A percentile compares a stretch with the other conserved stretches of the same genome.
Evolutionary conservation across 2,797 vertebrate species (phyloP).

Genomic region (Platyrinchus mystaceus): DNA sequence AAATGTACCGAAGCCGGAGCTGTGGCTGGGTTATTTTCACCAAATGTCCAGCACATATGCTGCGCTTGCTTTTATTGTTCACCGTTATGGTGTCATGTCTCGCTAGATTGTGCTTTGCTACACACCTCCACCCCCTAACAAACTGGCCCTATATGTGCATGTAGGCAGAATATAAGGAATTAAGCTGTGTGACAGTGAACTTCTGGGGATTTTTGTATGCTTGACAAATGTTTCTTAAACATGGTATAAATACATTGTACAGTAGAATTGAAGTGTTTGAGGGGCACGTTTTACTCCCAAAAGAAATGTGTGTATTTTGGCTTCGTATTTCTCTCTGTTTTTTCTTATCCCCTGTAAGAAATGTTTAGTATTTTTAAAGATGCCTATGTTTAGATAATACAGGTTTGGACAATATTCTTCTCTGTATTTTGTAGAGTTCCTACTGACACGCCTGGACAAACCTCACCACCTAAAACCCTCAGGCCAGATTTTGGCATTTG

Average conservation of each 20-base stretch:
- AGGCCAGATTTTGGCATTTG: not conserved
- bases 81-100: slow-evolving; percentile 66
- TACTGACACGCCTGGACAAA: slow-evolving; percentile 26
- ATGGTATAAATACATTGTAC: slow-evolving; percentile 24
- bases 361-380: not conserved
- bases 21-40: slow-evolving; percentile 59
- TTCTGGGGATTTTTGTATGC: slow-evolving; percentile 35
- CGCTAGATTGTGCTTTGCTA: slow-evolving; percentile 69
- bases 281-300: slow-evolving; percentile 25
- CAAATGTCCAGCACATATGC: slow-evolving; percentile 65
- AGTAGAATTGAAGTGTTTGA: not conserved
- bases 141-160: slow-evolving; percentile 55
- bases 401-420: slow-evolving; percentile 43
- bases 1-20: not conserved
- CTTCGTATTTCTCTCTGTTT: not conserved
- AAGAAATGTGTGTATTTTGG: slow-evolving; percentile 25
- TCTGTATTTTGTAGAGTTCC: slow-evolving; percentile 7
- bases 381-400: slow-evolving; percentile 33
- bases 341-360: not conserved
- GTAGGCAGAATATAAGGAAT: slow-evolving; percentile 56
- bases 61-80: slow-evolving; percentile 61
- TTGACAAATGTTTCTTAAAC: slow-evolving; percentile 66
- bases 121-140: slow-evolving; percentile 70
- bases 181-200: slow-evolving; percentile 61
- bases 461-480: slow-evolving; percentile 33